Evolutionary conservation across 2,888 invertebrate genomes (phyloP), one percentile per base, ranked within the genome.

Genomic region (Cremastinae sp.): DNA sequence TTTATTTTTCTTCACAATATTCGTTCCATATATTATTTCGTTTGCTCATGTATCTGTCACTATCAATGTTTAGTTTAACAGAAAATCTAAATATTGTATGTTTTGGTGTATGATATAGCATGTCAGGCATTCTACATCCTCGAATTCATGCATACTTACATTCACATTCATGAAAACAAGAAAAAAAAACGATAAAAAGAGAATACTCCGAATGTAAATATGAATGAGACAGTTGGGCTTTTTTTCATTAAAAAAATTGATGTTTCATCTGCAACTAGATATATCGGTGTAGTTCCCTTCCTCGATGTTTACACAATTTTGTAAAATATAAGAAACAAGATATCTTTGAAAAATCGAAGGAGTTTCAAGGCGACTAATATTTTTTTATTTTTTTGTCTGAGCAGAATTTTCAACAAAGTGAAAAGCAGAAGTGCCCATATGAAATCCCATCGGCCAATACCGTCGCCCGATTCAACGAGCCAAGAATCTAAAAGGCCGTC

Each of bases 351-450:
- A 53, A 61, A 18, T 22, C n/a, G n/a, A n/a, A n/a, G n/a, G n/a
- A 18, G 43, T 51, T 55, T 12, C 59, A 55, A n/a, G 10, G 12
- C 37, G 41, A 37, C 56, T 73, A 22, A 53, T 53, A 18, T 35
- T 45, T 58, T 49, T 58, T 35, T 66, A 90, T 90, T 90, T 92
- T 10, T 41, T 12, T 59, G 3, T 0, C 5, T 39, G 16, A n/a
- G 84, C 94, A 98, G 98, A 93, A 95, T 97, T 91, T 98, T 98
- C 93, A 95, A 94, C 92, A 98, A 98, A 93, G 97, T 98, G 90
- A 98, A 98, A 93, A 98, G 98, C 92, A 95, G 98, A 91, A 98
- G 98, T 92, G 98, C 98, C 82, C 99, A 99, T 92, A 98, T 99
- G 98, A 99, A 99, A 92, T 98, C 97, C 83, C 99, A 99, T 92